A percentile compares a stretch with the other conserved stretches of the same genome.
Evolutionary conservation across 2,113 vertebrate genomes (phyloP).

Genomic region (Cromileptes altivelis): DNA sequence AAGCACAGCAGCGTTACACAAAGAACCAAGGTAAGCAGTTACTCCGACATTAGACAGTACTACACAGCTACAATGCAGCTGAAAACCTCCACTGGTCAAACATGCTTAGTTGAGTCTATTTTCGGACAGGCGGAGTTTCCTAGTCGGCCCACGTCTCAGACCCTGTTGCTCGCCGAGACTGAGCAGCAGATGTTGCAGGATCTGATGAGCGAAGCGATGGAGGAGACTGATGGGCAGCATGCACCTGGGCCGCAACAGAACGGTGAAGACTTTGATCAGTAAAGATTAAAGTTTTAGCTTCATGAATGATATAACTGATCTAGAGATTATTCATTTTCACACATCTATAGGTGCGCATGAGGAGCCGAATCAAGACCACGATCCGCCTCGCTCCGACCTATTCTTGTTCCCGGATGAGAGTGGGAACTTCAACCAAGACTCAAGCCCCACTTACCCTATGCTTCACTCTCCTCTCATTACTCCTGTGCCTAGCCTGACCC

Average conservation of each 20-base stretch:
- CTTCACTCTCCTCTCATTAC: slow-evolving; percentile 90
- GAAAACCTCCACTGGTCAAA: not conserved
- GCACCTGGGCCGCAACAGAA: slow-evolving; percentile 80
- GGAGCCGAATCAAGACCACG: slow-evolving; percentile 84
- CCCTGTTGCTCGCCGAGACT: slow-evolving; percentile 90
- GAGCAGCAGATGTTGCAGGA: slow-evolving; percentile 96
- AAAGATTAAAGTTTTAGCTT: not conserved
- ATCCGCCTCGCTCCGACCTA: slow-evolving; percentile 92
- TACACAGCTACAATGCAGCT: not conserved
- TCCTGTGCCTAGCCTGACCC: slow-evolving; percentile 80
- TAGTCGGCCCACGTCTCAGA: slow-evolving; percentile 81
- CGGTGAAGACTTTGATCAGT: slow-evolving; percentile 77
- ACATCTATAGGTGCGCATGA: slow-evolving; percentile 85
- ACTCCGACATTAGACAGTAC: not conserved
- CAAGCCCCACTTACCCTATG: slow-evolving; percentile 86
- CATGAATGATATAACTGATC: not conserved
- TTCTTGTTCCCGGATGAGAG: slow-evolving; percentile 99
- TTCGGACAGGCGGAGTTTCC: slow-evolving; percentile 85
- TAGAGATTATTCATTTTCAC: not conserved
- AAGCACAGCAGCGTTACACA: slow-evolving; percentile 83
- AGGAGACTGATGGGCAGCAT: slow-evolving; percentile 90
- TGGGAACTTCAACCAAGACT: slow-evolving; percentile 89
- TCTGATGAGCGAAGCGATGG: slow-evolving; percentile 99
- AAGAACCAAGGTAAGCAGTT: slow-evolving; percentile 87
- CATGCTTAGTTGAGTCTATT: slow-evolving; percentile 29